Base-by-base conservation (phyloP, 2,113 vertebrate genomes). In the Stegastes partitus region DNA sequence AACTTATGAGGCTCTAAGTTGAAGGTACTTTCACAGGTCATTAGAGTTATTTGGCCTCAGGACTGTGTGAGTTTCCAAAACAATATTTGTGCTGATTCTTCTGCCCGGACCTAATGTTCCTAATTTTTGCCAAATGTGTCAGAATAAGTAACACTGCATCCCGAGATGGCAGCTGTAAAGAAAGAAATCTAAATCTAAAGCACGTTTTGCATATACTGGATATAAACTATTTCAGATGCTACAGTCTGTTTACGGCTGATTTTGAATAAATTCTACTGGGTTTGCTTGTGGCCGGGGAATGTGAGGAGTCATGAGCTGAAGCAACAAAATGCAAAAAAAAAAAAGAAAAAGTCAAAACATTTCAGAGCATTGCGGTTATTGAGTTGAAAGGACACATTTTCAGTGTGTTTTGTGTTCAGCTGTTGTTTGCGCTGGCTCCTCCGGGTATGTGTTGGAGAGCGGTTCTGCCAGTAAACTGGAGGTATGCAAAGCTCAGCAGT, bases 401-500 rank as follows among this genome's bases (percentile, higher is more conserved):
- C 49, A 21, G 18, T 37, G 65, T 39, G 45, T 67, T 77, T 57
- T 68, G 49, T 78, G 26, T 55, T 64, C 23, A 19, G 51, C 21
- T 16, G 14, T 26, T 59, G 37, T 26, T 55, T 22, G 54, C 26
- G 15, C 11, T 68, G 55, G 77, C 18, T 42, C 59, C 55, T 70
- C 49, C 51, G 37, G 47, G 15, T 74, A 53, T 69, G 58, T 37
- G 21, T 16, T 45, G 53, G 31, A 64, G 37, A 74, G 53, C 37
- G 18, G 26, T 14, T 50, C 76, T 81, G 73, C 58, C 64, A 77
- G 61, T 21, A 55, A 73, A 83, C 31, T 50, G 57, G 22, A 64
- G 26, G 62, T 50, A 74, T 69, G 64, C 59, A 59, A 79, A 69
- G 51, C 70, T 69, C 59, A 74, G 76, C 57, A 79, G 57, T 74